These are phyloP conservation scores for Paramacrobiotus metropolitanus DNA, from an alignment of 1,140 invertebrate species.

Conservation along the genomic window DNA sequence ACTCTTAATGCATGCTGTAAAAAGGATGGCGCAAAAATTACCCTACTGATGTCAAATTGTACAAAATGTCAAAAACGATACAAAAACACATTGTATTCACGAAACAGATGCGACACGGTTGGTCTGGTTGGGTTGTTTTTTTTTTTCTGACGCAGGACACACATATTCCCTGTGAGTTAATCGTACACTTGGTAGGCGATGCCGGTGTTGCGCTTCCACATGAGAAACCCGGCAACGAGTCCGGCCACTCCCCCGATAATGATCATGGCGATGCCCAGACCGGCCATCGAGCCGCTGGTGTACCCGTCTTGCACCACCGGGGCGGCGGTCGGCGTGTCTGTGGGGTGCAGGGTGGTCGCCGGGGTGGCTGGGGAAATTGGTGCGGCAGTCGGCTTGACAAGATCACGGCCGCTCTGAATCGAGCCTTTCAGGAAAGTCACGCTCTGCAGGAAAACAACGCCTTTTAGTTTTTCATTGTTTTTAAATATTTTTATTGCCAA, in stretches of 20 bases:
- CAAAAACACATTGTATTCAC: no score
- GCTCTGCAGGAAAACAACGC: neutral
- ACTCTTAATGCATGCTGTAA: no score
- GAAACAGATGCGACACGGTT: no score
- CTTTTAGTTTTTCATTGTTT: no score
- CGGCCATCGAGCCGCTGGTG: conserved; percentile 19
- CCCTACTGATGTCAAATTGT: no score
- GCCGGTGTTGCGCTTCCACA: conserved; percentile 20
- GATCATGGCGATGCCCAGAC: conserved; percentile 22
- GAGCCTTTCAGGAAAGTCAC: neutral
- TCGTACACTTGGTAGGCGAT: conserved; percentile 14
- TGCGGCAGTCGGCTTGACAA: neutral
- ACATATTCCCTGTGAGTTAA: no score
- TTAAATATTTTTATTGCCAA: no score
- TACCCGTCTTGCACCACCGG: neutral
- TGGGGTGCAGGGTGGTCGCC: neutral
- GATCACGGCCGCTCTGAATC: neutral
- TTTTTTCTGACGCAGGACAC: no score
- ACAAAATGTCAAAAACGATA: no score
- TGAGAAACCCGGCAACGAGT: conserved; percentile 21
- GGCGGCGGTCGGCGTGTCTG: neutral
- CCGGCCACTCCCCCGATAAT: conserved; percentile 21
- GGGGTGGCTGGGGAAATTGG: neutral
- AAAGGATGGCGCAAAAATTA: no score
- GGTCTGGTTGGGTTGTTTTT: no score